Percentiles rank a stretch among this genome's conserved stretches.
These are phyloP conservation scores for Carcina quercana DNA, from an alignment of 2,888 invertebrate species.

Conservation along the genomic window DNA sequence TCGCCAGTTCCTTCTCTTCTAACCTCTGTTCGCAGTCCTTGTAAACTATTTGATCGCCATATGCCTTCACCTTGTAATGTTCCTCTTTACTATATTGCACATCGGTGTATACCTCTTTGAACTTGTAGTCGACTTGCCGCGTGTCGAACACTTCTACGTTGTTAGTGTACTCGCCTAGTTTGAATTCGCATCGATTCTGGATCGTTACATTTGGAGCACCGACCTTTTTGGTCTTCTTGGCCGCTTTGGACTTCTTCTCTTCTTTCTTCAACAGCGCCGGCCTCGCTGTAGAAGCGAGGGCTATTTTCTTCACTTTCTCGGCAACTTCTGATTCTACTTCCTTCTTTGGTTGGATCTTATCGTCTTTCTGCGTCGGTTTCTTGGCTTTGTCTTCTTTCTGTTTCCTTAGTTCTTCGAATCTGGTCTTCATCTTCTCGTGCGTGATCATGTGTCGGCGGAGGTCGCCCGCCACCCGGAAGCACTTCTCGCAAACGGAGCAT, in stretches of 20 bases:
- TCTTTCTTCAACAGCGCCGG: constrained; percentile 18
- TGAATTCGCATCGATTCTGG: constrained; percentile 27
- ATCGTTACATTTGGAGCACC: constrained; percentile 53
- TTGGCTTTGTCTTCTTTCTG: constrained; percentile 15
- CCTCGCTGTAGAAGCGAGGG: constrained; percentile 14
- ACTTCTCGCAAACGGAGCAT: constrained; percentile 84
- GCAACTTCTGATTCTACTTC: constrained; percentile 3
- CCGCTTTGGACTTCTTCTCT: constrained; percentile 22
- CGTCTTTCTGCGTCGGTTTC: constrained; percentile 11
- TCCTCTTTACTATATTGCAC: constrained; percentile 20
- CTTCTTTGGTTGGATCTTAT: constrained; percentile 15
- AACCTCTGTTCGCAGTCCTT: constrained; percentile 25
- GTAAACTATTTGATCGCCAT: constrained; percentile 21
- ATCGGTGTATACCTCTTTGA: constrained; percentile 38
- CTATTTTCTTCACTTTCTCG: constrained; percentile 16
- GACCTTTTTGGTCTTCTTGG: constrained; percentile 28
- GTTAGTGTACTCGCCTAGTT: constrained; percentile 27
- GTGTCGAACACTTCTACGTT: constrained; percentile 36
- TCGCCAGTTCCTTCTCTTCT: constrained; percentile 34
- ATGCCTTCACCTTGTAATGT: constrained; percentile 17
- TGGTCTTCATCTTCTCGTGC: constrained; percentile 67
- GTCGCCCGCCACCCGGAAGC: constrained; percentile 88
- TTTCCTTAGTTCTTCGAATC: constrained; percentile 30
- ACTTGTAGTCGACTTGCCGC: constrained; percentile 31
- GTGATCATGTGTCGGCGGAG: constrained; percentile 86